Percentiles rank a stretch among this genome's conserved stretches.
These are phyloP conservation scores for Drosophila pseudotakahashii DNA, from an alignment of 2,888 invertebrate species.

Conservation along the genomic window DNA sequence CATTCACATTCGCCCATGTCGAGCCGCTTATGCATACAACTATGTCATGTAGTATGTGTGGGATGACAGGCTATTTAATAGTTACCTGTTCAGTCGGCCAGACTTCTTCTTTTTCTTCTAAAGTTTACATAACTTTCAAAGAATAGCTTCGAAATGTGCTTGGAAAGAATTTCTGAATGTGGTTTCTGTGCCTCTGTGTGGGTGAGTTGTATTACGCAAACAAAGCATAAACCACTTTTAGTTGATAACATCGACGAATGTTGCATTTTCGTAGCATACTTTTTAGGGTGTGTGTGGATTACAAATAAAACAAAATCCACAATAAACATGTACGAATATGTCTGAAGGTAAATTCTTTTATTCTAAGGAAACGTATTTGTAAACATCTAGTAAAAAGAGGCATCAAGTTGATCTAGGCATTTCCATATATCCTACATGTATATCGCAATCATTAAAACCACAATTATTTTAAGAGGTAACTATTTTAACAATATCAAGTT, in stretches of 20 bases:
- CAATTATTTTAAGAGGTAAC: too few relatives aligned
- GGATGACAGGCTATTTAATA: conserved; percentile 46
- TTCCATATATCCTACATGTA: too few relatives aligned
- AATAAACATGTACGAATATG: neutral
- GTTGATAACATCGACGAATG: conserved; percentile 14
- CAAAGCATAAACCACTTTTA: conserved; percentile 10
- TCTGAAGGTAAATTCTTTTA: neutral
- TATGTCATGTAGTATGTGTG: conserved; percentile 13
- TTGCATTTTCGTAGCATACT: conserved; percentile 16
- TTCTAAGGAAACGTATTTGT: neutral
- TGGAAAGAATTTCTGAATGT: conserved; percentile 14
- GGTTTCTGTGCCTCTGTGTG: conserved; percentile 3
- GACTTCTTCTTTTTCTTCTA: conserved; percentile 12
- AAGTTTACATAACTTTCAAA: conserved; percentile 32
- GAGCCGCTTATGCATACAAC: conserved; percentile 23
- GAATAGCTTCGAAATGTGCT: conserved; percentile 28
- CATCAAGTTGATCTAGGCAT: too few relatives aligned
- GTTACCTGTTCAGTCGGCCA: conserved; percentile 39
- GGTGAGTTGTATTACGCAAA: conserved; percentile 12
- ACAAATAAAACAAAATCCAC: neutral
- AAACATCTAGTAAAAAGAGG: too few relatives aligned
- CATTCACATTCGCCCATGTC: neutral
- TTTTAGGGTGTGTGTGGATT: conserved; percentile 1
- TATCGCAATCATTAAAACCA: too few relatives aligned
- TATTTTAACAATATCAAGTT: too few relatives aligned